Evolutionary conservation across 2,113 vertebrate genomes (phyloP), one percentile per base, ranked within the genome.

Genomic region (Sturnus vulgaris): DNA sequence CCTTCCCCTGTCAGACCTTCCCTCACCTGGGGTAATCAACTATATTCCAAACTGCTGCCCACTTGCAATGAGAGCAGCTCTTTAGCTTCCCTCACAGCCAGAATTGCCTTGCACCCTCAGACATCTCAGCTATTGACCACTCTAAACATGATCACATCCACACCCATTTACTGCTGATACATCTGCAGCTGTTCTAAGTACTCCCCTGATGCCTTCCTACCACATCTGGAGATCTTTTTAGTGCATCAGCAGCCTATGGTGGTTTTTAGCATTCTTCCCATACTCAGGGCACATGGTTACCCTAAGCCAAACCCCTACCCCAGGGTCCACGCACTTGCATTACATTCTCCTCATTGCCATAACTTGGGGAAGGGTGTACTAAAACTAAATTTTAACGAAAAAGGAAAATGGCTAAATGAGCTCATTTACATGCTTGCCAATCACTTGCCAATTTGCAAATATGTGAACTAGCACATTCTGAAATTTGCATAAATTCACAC

Each of bases 371-470:
- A 59, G 12, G 15, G 19, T 50, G 14, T 52, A 65, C 21, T 66
- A 69, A 88, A 88, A 40, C 18, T 27, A 47, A 82, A 90, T 82
- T 94, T 93, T 82, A 65, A 65, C 39, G 15, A 76, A 80, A 78
- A 40, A 83, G 49, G 37, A 42, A 93, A 92, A 79, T 64, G 11
- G 77, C 77, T 95, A 81, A 90, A 90, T 57, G 37, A 88, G 60
- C 82, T 96, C 60, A 92, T 96, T 97, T 96, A 56, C 90, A 92
- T 93, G 23, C 93, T 95, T 96, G 90, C 88, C 88, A 92, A 81
- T 92, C 91, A 94, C 76, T 94, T 95, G 82, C 92, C 91, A 95
- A 96, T 97, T 96, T 95, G 92, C 86, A 97, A 94, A 94, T 92
- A 95, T 89, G 93, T 96, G 93, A 95, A 96, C 95, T 96, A 92